Percentiles rank a stretch among this genome's conserved stretches.
Conservation (phyloP, 2,797 vertebrate genomes). For the Geotria australis region DNA sequence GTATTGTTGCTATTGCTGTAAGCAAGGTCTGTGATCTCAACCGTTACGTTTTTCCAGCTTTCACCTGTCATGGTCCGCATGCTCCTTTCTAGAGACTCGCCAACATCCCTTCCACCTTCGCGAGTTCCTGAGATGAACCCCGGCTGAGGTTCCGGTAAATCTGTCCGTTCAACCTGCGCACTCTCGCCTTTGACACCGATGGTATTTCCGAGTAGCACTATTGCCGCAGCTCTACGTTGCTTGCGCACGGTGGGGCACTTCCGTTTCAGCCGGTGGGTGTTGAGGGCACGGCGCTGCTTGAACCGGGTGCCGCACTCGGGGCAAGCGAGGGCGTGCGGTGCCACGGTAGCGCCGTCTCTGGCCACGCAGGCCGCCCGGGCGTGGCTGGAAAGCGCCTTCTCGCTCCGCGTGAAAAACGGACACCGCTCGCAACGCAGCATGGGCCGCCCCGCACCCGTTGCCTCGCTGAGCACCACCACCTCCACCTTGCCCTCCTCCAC, state of each 20-base stretch:
- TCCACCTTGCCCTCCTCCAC: constrained; percentile 63
- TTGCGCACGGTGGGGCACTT: constrained; percentile 25
- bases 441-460: constrained; percentile 7
- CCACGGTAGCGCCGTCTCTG: constrained; percentile 6
- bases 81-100: no score
- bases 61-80: no score
- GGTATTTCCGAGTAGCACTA: no score
- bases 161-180: no score
- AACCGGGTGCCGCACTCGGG: constrained; percentile 34
- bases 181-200: no score
- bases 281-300: constrained; percentile 50
- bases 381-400: constrained; percentile 29
- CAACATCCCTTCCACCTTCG: no score
- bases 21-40: no score
- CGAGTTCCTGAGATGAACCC: no score
- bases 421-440: constrained; percentile 33
- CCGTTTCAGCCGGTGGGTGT: constrained; percentile 27
- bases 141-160: no score
- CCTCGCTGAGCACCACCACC: constrained; percentile 40
- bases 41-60: no score
- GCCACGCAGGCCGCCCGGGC: constrained; percentile 18
- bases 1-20: no score
- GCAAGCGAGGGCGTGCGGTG: constrained; percentile 14
- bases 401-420: constrained; percentile 30
- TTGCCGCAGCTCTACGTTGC: constrained; percentile 3